Evolutionary conservation across 2,113 vertebrate genomes (phyloP).

Genomic region (Corynorhinus townsendii): DNA sequence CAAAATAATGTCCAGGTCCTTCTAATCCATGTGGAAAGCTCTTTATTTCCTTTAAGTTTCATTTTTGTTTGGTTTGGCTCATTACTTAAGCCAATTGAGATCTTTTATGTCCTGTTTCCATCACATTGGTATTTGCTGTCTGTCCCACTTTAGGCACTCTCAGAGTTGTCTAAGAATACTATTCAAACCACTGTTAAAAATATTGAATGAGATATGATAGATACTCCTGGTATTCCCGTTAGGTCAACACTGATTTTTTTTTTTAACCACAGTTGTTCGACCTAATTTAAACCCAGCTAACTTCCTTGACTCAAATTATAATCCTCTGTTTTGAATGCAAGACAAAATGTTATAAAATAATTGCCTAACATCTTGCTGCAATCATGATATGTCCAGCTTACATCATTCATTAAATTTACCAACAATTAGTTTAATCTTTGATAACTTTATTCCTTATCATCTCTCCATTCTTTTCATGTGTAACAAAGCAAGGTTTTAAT

Average conservation of each 20-base stretch:
- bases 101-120: neutral
- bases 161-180: neutral
- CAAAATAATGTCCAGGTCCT: neutral
- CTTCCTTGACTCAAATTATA: neutral
- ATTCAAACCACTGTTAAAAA: neutral
- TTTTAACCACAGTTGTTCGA: neutral
- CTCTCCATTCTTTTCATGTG: slow-evolving; percentile 1
- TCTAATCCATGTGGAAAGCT: neutral
- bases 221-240: neutral
- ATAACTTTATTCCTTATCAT: slow-evolving; percentile 24
- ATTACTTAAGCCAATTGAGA: neutral
- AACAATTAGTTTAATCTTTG: neutral
- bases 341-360: neutral
- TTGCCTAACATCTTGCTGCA: slow-evolving; percentile 15
- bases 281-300: neutral
- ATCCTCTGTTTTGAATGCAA: neutral
- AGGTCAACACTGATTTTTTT: neutral
- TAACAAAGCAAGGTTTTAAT: slow-evolving; percentile 21
- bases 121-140: neutral
- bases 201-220: neutral
- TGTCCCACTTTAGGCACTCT: neutral
- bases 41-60: slow-evolving; percentile 12
- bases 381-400: neutral
- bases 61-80: slow-evolving; percentile 48
- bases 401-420: neutral